phyloP scores from a whole-genome alignment of 1,140 invertebrate genomes.

The Solenopsis fugax region DNA sequence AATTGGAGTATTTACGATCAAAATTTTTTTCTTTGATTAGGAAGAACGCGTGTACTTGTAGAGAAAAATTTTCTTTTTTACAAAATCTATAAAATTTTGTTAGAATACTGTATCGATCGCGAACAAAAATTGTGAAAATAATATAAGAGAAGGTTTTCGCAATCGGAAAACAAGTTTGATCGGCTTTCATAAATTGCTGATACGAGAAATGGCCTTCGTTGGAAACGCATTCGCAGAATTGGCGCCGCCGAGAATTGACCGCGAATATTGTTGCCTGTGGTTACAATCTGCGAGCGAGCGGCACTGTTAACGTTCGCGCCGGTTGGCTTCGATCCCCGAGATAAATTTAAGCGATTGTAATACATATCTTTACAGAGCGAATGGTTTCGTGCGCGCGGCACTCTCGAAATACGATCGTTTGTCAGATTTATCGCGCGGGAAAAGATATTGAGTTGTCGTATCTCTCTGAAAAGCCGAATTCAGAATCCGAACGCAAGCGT shows the following conservation, averaged over 20 bases:
- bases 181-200: conserved; percentile 32
- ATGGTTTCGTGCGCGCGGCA: conserved; percentile 4
- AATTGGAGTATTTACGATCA: too few species aligned
- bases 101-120: not conserved
- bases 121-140: not conserved
- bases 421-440: conserved; percentile 16
- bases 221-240: conserved; percentile 38
- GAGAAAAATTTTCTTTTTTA: not conserved
- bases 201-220: conserved; percentile 29
- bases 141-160: not conserved
- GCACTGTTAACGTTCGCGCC: conserved; percentile 35
- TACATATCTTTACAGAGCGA: conserved; percentile 26
- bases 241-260: conserved; percentile 50
- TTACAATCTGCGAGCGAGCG: conserved; percentile 54
- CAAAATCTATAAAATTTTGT: not conserved
- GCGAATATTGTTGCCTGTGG: conserved; percentile 56
- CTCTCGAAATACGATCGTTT: conserved; percentile 14
- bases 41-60: too few species aligned
- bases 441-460: not conserved
- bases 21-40: too few species aligned
- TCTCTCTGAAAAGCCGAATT: not conserved
- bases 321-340: conserved; percentile 51
- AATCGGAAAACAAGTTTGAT: conserved; percentile 44
- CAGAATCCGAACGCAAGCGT: not conserved
- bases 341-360: conserved; percentile 63